Base-by-base conservation (phyloP, 2,797 vertebrate species). In the Mormyrops attenuatus region DNA sequence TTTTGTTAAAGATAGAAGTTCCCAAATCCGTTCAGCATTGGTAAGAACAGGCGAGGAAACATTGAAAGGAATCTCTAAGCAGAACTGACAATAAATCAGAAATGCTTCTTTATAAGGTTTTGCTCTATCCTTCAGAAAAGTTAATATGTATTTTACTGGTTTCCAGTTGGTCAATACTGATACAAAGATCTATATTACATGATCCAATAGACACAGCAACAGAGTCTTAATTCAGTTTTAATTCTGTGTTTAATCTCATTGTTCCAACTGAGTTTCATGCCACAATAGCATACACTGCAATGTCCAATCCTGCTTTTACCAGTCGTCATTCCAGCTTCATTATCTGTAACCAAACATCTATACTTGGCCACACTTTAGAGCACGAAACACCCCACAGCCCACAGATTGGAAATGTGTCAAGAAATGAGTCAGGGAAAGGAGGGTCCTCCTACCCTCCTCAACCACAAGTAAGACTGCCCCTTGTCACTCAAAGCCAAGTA, bases 321-420 rank as follows among this genome's bases (percentile, higher is more conserved):
- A 44, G 86, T 53, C 30, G 20, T 60, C 34, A 30, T 57, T 60
- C 34, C 86, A 60, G 41, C 15, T 41, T 87, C 55, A 87, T 87
- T 87, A 55, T 87, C 34, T n/a, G 13, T 34, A 63, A 87, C 13
- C 53, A 57, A 60, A 38, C 86, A 53, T 87, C 53, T 41, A 20
- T 38, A 63, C 53, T 38, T 55, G 53, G 86, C 30, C 30, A 41
- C 86, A 60, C 15, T 87, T 38, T 22, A 38, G 34, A n/a, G 17
- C 53, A 87, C 7, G 34, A 87, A 87, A 87, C 30, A 87, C 6
- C 85, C 85, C 50, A 53, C 53, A 5, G 30, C 86, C 86, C 52
- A 63, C 86, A 87, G 34, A 87, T 60, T 60, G 86, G 30, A 60
- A 87, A 87, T 87, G 11, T 60, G 53, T 50, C 84, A 85, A 85